Evolutionary conservation across 2,113 vertebrate species (phyloP).

Genomic region (Sorex fumeus): DNA sequence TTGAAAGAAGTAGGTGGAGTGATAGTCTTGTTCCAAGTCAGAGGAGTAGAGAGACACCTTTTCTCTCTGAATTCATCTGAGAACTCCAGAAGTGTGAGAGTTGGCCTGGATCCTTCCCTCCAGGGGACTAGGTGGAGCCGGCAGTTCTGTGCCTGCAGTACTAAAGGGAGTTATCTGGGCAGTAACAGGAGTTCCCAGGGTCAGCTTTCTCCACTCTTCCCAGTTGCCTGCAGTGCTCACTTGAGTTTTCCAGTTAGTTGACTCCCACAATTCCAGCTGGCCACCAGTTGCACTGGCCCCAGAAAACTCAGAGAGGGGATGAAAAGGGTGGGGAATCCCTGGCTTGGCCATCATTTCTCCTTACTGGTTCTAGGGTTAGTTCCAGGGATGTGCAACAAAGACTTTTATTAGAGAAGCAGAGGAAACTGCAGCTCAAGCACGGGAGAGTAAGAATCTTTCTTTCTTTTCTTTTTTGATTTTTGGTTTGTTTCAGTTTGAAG

Average conservation of each 20-base stretch:
- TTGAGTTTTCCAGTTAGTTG: conserved; percentile 86
- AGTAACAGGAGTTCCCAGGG: neutral
- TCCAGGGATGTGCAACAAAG: conserved; percentile 58
- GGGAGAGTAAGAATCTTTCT: neutral
- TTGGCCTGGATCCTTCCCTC: neutral
- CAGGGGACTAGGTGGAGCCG: neutral
- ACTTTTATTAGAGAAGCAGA: conserved; percentile 33
- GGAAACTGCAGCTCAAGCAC: neutral
- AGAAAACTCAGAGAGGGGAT: conserved; percentile 3
- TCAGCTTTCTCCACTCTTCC: conserved; percentile 63
- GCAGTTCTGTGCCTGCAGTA: neutral
- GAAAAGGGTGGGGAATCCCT: neutral
- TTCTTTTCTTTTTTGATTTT: neutral
- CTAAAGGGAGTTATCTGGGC: neutral
- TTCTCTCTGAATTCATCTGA: neutral
- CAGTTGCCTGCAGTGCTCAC: conserved; percentile 71
- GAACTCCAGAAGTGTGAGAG: neutral
- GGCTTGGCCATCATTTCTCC: conserved; percentile 58
- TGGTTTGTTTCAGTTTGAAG: neutral
- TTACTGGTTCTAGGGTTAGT: conserved; percentile 79
- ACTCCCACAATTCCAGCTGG: conserved; percentile 83
- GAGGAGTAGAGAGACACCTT: neutral
- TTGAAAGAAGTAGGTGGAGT: too few species aligned
- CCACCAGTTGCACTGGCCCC: conserved; percentile 76
- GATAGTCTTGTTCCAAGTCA: conserved; percentile 25